Conservation (phyloP, 2,797 vertebrate species). For the Coregonus suidteri region DNA sequence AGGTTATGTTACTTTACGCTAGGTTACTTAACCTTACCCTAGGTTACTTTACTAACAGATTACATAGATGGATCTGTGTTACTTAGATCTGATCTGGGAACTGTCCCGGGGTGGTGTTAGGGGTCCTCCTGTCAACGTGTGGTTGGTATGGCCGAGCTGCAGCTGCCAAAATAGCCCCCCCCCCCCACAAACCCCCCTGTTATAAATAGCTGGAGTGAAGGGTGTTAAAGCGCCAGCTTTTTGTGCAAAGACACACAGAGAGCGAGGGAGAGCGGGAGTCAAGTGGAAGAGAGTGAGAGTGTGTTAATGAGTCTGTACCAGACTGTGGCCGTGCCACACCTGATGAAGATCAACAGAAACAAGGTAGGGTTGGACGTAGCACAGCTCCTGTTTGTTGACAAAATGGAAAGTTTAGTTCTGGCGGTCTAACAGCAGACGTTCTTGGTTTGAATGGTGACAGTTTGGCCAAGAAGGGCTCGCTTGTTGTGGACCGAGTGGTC, state of each 20-base stretch:
- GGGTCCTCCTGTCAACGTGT: slow-evolving; percentile 45
- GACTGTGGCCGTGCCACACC: slow-evolving; percentile 50
- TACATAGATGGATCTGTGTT: not conserved
- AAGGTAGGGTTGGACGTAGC: slow-evolving; percentile 66
- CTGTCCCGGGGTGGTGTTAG: slow-evolving; percentile 25
- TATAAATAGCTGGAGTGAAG: slow-evolving; percentile 75
- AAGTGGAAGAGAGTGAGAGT: slow-evolving; percentile 38
- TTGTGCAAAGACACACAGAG: slow-evolving; percentile 24
- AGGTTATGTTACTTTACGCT: not conserved
- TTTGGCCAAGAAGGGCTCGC: too few species aligned
- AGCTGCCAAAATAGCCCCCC: slow-evolving; percentile 66
- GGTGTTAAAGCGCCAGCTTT: slow-evolving; percentile 45
- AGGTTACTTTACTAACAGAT: not conserved
- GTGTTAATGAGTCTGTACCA: slow-evolving; percentile 72
- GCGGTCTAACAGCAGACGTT: slow-evolving; percentile 61
- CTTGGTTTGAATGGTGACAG: slow-evolving; percentile 55
- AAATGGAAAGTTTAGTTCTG: slow-evolving; percentile 12
- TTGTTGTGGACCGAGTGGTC: not conserved
- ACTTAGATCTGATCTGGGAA: slow-evolving; percentile 44
- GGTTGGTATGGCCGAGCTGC: slow-evolving; percentile 52
- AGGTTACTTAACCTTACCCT: not conserved
- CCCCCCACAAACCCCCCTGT: slow-evolving; percentile 25
- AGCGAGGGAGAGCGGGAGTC: slow-evolving; percentile 28
- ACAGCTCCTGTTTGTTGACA: not conserved
- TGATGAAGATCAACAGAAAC: slow-evolving; percentile 77